Base-by-base conservation (phyloP, 2,113 vertebrate species). In the Coreoperca whiteheadi region DNA sequence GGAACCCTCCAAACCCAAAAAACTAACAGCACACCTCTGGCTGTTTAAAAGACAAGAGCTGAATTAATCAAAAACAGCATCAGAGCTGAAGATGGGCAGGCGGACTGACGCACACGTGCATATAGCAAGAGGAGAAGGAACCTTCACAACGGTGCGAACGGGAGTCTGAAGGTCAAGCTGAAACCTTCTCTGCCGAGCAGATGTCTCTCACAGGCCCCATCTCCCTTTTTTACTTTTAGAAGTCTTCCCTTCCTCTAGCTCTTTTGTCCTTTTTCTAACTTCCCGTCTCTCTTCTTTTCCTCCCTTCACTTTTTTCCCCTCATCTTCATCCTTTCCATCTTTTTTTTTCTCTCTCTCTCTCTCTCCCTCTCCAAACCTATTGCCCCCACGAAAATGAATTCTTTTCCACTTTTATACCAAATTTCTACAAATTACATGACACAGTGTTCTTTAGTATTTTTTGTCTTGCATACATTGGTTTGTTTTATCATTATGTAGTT, bases 31-130 rank as follows among this genome's bases (percentile, higher is more conserved):
- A 20, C n/a, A 30, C 43, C 32, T 25, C 34, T 30, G 18, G 54
- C 69, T 37, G 64, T 43, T n/a, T 48, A 41, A 71, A 77, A 83
- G 37, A 56, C 51, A 65, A 63, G 56, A 88, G 66, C 18, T 43
- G 61, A 64, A 68, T 75, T 69, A 37, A 70, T 68, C 64, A 70
- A 77, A 68, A 76, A 25, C 48, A 28, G 51, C 28, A 50, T 66
- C 54, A n/a, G 65, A 86, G 89, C 81, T 88, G 87, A 89, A 88
- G 89, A 86, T 73, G 87, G 78, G n/a, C n/a, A n/a, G n/a, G n/a
- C n/a, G n/a, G 80, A 90, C 21, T 82, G 85, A 80, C 74, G 20
- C 57, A 48, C 51, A 14, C 39, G 60, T 77, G 70, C 39, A 50
- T 46, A 46, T 21, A 50, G 59, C 32, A 43, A 61, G 80, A 82